Evolutionary conservation across 2,888 invertebrate genomes (phyloP).

Genomic region (Polyommatus icarus): DNA sequence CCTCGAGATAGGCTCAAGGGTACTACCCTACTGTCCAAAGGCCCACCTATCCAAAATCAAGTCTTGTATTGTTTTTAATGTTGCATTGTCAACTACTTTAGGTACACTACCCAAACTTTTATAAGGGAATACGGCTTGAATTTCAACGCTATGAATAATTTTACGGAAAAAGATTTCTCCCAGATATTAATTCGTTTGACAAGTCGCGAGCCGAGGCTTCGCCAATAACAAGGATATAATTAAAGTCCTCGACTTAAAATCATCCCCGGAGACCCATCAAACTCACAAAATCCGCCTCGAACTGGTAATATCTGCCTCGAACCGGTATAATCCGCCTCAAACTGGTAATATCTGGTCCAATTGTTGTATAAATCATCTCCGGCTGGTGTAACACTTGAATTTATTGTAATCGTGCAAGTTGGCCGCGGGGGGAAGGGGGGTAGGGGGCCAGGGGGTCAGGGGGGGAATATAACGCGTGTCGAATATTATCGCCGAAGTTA

Average conservation of each 20-base stretch:
- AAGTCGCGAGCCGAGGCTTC: not conserved
- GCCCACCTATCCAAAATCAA: too few relatives aligned
- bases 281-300: not conserved
- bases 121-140: too few relatives aligned
- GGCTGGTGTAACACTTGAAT: constrained; percentile 39
- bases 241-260: constrained; percentile 9
- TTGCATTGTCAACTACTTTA: too few relatives aligned
- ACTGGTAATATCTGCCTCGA: not conserved
- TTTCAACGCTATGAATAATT: too few relatives aligned
- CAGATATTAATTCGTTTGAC: not conserved
- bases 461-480: constrained; percentile 56
- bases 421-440: constrained; percentile 38
- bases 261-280: constrained; percentile 3
- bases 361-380: constrained; percentile 23
- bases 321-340: constrained; percentile 6
- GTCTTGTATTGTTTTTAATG: too few relatives aligned
- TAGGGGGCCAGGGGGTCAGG: not conserved
- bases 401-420: constrained; percentile 34
- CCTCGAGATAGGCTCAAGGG: too few relatives aligned
- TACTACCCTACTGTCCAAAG: too few relatives aligned
- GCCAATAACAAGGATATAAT: constrained; percentile 7
- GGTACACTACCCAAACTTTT: too few relatives aligned
- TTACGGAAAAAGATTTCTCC: not conserved
- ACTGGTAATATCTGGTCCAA: constrained; percentile 17
- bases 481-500: constrained; percentile 61